Conservation (phyloP, 2,113 vertebrate genomes). For the Phalacrocorax pelagicus region DNA sequence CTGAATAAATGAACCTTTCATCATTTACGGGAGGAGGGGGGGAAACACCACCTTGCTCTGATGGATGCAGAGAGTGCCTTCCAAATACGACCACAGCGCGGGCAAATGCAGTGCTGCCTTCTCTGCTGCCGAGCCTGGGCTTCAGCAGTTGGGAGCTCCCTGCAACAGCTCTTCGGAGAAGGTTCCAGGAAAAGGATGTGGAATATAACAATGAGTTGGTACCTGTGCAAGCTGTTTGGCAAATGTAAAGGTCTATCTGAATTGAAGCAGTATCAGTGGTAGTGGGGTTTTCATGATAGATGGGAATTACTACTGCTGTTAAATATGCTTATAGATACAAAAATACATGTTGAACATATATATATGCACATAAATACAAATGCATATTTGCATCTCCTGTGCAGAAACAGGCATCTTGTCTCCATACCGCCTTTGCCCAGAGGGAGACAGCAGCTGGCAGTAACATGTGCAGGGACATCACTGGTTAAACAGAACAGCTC, state of each 20-base stretch:
- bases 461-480: not conserved
- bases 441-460: not conserved
- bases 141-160: not conserved
- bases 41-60: not conserved
- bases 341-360: rapidly evolving
- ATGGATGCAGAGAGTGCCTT: not conserved
- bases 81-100: rapidly evolving
- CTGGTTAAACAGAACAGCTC: not conserved
- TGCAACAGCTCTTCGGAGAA: not conserved
- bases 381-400: not conserved
- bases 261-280: not conserved
- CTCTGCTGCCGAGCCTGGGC: not conserved
- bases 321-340: not conserved
- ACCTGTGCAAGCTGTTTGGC: not conserved
- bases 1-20: conserved; percentile 33
- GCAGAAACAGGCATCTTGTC: not conserved
- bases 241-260: not conserved
- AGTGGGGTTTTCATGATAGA: not conserved
- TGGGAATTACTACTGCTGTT: not conserved
- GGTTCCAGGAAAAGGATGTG: not conserved
- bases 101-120: not conserved
- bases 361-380: not conserved
- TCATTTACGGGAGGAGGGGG: not conserved
- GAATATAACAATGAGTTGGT: too few relatives aligned
- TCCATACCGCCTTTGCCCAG: rapidly evolving